Evolutionary conservation across 2,113 vertebrate species (phyloP).

Genomic region (Gorsachius goisagi): DNA sequence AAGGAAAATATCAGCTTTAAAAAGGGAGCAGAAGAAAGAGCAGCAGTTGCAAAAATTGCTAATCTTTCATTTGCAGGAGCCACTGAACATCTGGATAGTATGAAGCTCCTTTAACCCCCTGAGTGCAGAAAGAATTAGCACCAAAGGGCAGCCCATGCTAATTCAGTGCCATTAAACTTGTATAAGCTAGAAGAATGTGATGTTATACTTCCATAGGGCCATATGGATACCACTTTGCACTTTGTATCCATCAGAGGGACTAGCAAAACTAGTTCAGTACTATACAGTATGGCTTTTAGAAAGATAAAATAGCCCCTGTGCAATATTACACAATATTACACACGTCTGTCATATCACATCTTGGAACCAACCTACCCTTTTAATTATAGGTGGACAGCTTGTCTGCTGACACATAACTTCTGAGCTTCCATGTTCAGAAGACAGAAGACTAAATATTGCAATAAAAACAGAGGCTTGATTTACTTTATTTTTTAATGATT

Average conservation of each 20-base stretch:
- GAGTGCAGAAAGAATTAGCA: slow-evolving; percentile 76
- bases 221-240: slow-evolving; percentile 60
- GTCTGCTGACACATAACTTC: neutral
- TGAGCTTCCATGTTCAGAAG: neutral
- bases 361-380: neutral
- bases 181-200: slow-evolving; percentile 68
- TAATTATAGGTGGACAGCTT: neutral
- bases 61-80: slow-evolving; percentile 79
- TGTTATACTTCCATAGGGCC: slow-evolving; percentile 64
- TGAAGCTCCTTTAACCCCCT: slow-evolving; percentile 72
- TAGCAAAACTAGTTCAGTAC: slow-evolving; percentile 37
- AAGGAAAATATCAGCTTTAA: slow-evolving; percentile 79
- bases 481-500: neutral
- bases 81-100: slow-evolving; percentile 79
- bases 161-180: slow-evolving; percentile 74
- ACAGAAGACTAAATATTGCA: neutral
- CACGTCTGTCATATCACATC: neutral
- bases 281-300: slow-evolving; percentile 9
- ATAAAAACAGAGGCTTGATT: neutral
- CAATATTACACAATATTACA: slow-evolving; percentile 34
- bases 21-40: slow-evolving; percentile 70
- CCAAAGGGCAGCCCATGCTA: slow-evolving; percentile 76
- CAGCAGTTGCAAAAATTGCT: slow-evolving; percentile 73
- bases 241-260: slow-evolving; percentile 60
- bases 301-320: slow-evolving; percentile 43